Base-by-base conservation (phyloP, 2,888 invertebrate species). In the Drosophila eohydei region DNA sequence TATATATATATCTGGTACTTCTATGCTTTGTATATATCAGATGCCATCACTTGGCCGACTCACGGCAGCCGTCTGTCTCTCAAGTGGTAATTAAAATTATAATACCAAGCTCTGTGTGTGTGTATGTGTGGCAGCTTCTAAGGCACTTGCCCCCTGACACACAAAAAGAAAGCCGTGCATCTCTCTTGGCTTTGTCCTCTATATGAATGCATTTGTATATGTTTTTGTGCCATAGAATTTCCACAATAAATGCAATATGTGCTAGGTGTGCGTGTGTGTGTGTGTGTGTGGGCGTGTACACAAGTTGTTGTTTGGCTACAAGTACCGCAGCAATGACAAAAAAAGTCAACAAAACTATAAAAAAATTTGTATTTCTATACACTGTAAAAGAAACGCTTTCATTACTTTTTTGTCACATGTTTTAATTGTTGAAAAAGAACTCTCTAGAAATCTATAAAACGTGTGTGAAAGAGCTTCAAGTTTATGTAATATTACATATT, bases 71-170 rank as follows among this genome's bases (percentile, higher is more conserved):
- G 71, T 16, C n/a, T 71, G 71, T 59, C 70, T 55, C 74, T 65
- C 71, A 63, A 90, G 89, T 78, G 88, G 85, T 91, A 90, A 89
- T 89, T 91, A 91, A 87, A 88, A 89, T 88, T 88, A 89, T 76
- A 87, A 89, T 79, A 79, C 68, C 74, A 68, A 79, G 30, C 16
- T n/a, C 8, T 32, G 12, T 14, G 0, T 14, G 44, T 44, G 44
- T 21, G 11, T 16, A 3, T 41, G 8, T 16, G 71, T 56, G 64
- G 58, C 56, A 58, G 59, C 59, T 58, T 58, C 54, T 63, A 34
- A 69, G 67, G 41, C 72, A 70, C 67, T 67, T 73, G 60, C 70
- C 62, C 60, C 55, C 69, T 88, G 89, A 77, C 84, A 84, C 77
- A 88, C 71, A 86, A 86, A 86, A 71, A 61, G 32, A 64, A 66